These are phyloP conservation scores for Enteromius viviparus DNA, from an alignment of 2,797 vertebrate species.

Conservation along the genomic window DNA sequence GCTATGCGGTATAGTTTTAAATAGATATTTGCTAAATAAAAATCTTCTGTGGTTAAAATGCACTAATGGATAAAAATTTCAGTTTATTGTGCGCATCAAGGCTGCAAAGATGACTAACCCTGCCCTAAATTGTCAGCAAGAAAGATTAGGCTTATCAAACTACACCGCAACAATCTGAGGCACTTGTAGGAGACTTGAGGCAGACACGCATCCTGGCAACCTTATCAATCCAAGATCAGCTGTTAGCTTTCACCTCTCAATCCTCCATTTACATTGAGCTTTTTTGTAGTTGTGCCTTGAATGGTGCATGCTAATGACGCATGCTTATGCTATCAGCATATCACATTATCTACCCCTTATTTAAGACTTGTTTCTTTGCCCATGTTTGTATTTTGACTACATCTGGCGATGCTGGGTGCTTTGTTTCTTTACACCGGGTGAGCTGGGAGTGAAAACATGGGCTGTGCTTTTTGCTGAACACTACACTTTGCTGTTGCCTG, in stretches of 20 bases:
- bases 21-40: background rate
- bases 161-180: background rate
- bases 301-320: background rate
- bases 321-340: slow-evolving; percentile 28
- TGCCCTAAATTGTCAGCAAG: slow-evolving; percentile 12
- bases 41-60: background rate
- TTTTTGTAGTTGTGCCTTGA: background rate
- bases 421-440: background rate
- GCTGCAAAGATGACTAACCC: background rate
- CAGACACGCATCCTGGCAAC: slow-evolving; percentile 3
- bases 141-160: slow-evolving; percentile 26
- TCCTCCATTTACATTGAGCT: background rate
- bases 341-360: background rate
- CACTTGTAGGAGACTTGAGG: slow-evolving; percentile 1
- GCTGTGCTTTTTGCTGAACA: slow-evolving; percentile 34
- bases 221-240: slow-evolving; percentile 25
- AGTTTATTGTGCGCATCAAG: background rate
- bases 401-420: background rate
- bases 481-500: slow-evolving; percentile 59
- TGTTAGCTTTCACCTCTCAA: background rate
- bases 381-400: slow-evolving; percentile 4
- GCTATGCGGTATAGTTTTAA: background rate
- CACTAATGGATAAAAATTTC: background rate
- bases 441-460: background rate
- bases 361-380: background rate